These are phyloP conservation scores for Zosterops lateralis DNA, from an alignment of 2,113 vertebrate species.

Conservation along the genomic window DNA sequence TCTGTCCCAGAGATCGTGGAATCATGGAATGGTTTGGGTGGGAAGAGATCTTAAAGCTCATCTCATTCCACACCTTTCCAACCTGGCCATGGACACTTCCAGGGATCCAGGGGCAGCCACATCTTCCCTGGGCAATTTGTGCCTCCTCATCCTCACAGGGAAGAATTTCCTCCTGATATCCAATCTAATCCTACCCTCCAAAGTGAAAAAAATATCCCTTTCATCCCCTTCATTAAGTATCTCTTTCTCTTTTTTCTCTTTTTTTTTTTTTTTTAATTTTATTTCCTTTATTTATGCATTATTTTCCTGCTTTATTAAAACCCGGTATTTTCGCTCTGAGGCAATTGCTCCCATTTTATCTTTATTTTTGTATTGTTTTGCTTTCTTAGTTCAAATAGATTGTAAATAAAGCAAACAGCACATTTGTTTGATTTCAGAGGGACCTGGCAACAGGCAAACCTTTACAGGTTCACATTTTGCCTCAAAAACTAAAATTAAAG, in stretches of 20 bases:
- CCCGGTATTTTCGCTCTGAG: neutral
- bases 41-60: neutral
- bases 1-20: neutral
- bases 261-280: too few species aligned
- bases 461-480: neutral
- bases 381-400: neutral
- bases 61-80: too few species aligned
- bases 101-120: neutral
- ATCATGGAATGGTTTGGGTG: neutral
- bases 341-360: neutral
- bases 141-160: neutral
- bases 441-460: neutral
- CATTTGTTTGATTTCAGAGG: neutral
- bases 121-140: neutral
- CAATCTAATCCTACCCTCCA: neutral
- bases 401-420: neutral
- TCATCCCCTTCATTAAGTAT: neutral
- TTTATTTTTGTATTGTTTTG: neutral
- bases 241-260: neutral
- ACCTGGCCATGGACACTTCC: fast-evolving
- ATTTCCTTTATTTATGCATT: neutral
- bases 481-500: neutral
- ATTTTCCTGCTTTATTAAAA: neutral
- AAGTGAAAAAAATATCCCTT: neutral
- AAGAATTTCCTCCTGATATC: neutral